These are phyloP conservation scores for Stenopsyche tienmushanensis DNA, from an alignment of 1,140 invertebrate genomes.

Conservation along the genomic window DNA sequence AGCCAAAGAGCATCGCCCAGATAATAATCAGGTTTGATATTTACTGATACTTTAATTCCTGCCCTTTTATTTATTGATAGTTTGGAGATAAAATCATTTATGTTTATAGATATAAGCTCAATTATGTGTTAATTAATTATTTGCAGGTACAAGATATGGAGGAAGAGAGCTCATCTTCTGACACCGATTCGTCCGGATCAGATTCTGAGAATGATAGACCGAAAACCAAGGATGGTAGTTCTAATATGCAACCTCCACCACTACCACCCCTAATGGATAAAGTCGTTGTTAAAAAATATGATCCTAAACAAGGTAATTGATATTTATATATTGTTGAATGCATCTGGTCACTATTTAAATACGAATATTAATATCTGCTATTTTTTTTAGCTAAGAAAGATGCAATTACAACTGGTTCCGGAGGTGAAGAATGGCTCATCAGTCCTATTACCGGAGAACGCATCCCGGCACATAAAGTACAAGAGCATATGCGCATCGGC, in stretches of 20 bases:
- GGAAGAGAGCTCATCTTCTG: slow-evolving; percentile 77
- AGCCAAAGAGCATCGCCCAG: slow-evolving; percentile 48
- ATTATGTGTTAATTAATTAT: slow-evolving; percentile 38
- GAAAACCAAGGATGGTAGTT: slow-evolving; percentile 51
- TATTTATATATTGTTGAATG: slow-evolving; percentile 34
- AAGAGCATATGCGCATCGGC: slow-evolving; percentile 97
- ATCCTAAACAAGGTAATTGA: slow-evolving; percentile 79
- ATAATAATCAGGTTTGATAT: slow-evolving; percentile 45
- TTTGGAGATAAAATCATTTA: neutral
- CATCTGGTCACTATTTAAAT: slow-evolving; percentile 19
- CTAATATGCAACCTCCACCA: slow-evolving; percentile 63
- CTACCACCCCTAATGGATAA: slow-evolving; percentile 89
- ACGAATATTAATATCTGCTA: neutral
- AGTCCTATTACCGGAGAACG: slow-evolving; percentile 98
- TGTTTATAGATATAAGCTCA: slow-evolving; percentile 3
- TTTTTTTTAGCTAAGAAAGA: slow-evolving; percentile 48
- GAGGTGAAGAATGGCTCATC: slow-evolving; percentile 88
- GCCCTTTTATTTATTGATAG: neutral
- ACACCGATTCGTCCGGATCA: slow-evolving; percentile 64
- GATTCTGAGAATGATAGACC: slow-evolving; percentile 53
- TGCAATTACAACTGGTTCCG: slow-evolving; percentile 59
- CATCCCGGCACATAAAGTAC: slow-evolving; percentile 95
- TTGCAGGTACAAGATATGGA: slow-evolving; percentile 84
- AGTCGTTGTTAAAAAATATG: slow-evolving; percentile 96
- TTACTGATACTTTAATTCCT: neutral